A percentile compares a stretch with the other conserved stretches of the same genome.
Evolutionary conservation across 2,797 vertebrate species (phyloP).

Genomic region (Protosalanx chinensis): DNA sequence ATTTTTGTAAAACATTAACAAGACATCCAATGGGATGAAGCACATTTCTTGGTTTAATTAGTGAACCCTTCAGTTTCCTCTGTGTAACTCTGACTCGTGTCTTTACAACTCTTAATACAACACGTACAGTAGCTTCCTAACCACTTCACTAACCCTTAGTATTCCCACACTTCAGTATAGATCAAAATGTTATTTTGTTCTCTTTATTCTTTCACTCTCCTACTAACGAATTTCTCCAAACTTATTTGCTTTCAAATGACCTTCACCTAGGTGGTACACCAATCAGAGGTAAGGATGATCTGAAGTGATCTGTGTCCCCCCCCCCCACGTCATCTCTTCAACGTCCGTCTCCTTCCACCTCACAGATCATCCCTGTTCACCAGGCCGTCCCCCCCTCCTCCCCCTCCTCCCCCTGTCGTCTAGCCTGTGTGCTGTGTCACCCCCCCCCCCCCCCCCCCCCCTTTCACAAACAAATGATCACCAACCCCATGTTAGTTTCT

Average conservation of each 20-base stretch:
- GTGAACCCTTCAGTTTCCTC: no score
- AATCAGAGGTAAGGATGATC: conserved; percentile 78
- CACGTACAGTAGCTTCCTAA: conserved; percentile 38
- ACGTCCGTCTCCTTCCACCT: conserved; percentile 33
- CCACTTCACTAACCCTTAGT: conserved; percentile 27
- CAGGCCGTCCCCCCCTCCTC: conserved; percentile 21
- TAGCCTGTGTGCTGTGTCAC: conserved; percentile 45
- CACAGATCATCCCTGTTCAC: conserved; percentile 22
- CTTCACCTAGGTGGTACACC: conserved; percentile 76
- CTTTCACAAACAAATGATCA: conserved; percentile 63
- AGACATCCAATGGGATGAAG: not conserved
- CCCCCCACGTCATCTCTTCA: conserved; percentile 33
- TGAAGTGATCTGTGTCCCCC: conserved; percentile 44
- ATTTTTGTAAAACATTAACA: not conserved
- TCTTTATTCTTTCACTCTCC: conserved; percentile 18
- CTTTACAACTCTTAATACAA: conserved; percentile 1
- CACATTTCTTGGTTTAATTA: no score
- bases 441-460: conserved; percentile 28
- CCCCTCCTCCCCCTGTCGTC: conserved; percentile 6
- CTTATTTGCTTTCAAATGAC: conserved; percentile 72
- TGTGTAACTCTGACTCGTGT: not conserved
- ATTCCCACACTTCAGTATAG: conserved; percentile 25
- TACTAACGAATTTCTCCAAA: conserved; percentile 65
- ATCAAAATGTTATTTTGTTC: conserved; percentile 49
- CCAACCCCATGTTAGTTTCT: conserved; percentile 56